These are phyloP conservation scores for Drosophila kurseongensis DNA, from an alignment of 1,140 invertebrate species.

Conservation along the genomic window DNA sequence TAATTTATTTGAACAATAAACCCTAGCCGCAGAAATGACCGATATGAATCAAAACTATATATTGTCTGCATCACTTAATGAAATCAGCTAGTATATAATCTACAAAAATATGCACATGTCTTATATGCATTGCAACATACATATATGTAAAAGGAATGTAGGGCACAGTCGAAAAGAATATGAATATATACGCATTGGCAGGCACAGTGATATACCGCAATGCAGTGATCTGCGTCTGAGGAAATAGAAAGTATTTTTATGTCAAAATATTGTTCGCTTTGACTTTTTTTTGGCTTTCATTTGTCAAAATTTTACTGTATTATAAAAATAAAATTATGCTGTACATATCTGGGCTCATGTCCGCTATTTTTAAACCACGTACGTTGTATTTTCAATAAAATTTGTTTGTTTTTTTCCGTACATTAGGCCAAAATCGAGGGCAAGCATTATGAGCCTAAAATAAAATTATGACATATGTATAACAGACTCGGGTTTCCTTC, in stretches of 20 bases:
- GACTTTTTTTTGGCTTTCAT: neutral
- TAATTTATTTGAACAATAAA: slow-evolving; percentile 20
- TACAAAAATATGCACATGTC: neutral
- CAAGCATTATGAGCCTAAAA: neutral
- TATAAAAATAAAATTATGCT: slow-evolving; percentile 17
- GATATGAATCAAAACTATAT: slow-evolving; percentile 5
- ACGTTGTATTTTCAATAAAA: slow-evolving; percentile 8
- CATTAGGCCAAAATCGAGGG: neutral
- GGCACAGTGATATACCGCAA: neutral
- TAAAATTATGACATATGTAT: neutral
- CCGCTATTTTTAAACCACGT: neutral
- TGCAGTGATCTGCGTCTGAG: neutral
- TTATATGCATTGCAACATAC: neutral
- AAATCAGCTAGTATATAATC: slow-evolving; percentile 2
- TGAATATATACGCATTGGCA: neutral
- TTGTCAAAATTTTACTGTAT: slow-evolving; percentile 9
- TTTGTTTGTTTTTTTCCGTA: neutral
- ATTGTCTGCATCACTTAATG: neutral
- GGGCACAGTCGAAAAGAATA: neutral
- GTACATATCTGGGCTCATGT: slow-evolving; percentile 26
- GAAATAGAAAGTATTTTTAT: neutral
- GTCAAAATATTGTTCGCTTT: neutral
- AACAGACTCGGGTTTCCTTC: neutral
- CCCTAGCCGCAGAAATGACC: neutral
- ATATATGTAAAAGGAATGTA: neutral